Conservation (phyloP, 2,888 invertebrate species). For the Eulithis testata region DNA sequence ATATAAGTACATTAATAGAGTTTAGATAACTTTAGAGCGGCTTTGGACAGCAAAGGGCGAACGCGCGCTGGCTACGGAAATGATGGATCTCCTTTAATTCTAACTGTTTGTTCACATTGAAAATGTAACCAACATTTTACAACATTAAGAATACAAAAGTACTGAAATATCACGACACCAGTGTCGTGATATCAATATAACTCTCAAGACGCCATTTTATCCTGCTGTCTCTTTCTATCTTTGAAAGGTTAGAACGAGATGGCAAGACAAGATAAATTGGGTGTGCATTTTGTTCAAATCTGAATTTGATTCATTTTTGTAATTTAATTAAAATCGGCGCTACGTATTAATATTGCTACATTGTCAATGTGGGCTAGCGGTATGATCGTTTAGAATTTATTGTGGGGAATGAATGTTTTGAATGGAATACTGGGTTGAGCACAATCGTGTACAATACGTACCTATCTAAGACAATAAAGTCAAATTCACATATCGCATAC, state of each 20-base stretch:
- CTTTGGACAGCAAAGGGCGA: conserved; percentile 46
- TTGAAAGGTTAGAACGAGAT: background rate
- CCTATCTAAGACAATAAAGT: conserved; percentile 76
- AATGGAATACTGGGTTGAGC: conserved; percentile 77
- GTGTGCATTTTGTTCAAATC: background rate
- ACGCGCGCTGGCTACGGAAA: conserved; percentile 47
- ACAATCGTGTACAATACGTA: conserved; percentile 72
- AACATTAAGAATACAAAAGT: background rate
- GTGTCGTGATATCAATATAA: background rate
- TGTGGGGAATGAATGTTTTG: conserved; percentile 53
- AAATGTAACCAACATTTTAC: conserved; percentile 7
- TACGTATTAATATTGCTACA: background rate
- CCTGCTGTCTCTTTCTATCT: background rate
- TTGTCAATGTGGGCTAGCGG: conserved; percentile 20
- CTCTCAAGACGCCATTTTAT: background rate
- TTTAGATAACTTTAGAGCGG: conserved; percentile 44
- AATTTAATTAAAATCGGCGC: conserved; percentile 4
- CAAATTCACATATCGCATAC: conserved; percentile 77
- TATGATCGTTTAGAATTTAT: conserved; percentile 50
- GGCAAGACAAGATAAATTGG: background rate
- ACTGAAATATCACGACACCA: background rate
- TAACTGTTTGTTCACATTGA: conserved; percentile 46
- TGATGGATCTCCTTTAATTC: conserved; percentile 69
- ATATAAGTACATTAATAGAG: conserved; percentile 72
- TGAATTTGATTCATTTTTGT: conserved; percentile 6